phyloP scores from a whole-genome alignment of 1,140 invertebrate genomes.

The Aphidius ervi region DNA sequence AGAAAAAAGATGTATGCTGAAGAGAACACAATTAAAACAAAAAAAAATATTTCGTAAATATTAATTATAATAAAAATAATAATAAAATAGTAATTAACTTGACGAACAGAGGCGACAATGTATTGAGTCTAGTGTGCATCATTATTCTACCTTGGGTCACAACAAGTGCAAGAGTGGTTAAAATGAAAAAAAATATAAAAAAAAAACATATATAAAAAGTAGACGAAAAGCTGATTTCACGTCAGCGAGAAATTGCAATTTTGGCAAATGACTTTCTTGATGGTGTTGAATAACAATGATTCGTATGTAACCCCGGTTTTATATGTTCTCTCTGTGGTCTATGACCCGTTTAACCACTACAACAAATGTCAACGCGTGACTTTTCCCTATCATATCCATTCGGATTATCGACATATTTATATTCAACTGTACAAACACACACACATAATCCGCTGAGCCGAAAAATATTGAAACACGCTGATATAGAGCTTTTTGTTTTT shows the following conservation, averaged over 20 bases:
- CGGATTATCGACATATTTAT: too few species aligned
- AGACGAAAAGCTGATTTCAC: conserved; percentile 17
- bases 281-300: too few species aligned
- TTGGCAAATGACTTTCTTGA: conserved; percentile 35
- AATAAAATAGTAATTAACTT: conserved; percentile 19
- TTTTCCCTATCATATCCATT: too few species aligned
- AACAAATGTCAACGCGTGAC: too few species aligned
- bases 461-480: too few species aligned
- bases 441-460: too few species aligned
- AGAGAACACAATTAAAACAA: background rate
- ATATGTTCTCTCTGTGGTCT: too few species aligned
- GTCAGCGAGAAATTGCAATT: conserved; percentile 45
- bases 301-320: too few species aligned
- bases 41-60: conserved; percentile 1
- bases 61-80: background rate
- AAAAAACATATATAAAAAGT: background rate
- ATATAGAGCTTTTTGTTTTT: too few species aligned
- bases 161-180: conserved; percentile 5
- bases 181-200: background rate
- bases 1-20: too few species aligned
- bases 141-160: conserved; percentile 33
- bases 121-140: conserved; percentile 41
- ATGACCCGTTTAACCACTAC: too few species aligned
- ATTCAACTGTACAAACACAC: too few species aligned
- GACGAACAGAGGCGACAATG: conserved; percentile 34